A percentile compares a stretch with the other conserved stretches of the same genome.
Conservation (phyloP, 2,113 vertebrate genomes). For the Psilopsiagon aymara region DNA sequence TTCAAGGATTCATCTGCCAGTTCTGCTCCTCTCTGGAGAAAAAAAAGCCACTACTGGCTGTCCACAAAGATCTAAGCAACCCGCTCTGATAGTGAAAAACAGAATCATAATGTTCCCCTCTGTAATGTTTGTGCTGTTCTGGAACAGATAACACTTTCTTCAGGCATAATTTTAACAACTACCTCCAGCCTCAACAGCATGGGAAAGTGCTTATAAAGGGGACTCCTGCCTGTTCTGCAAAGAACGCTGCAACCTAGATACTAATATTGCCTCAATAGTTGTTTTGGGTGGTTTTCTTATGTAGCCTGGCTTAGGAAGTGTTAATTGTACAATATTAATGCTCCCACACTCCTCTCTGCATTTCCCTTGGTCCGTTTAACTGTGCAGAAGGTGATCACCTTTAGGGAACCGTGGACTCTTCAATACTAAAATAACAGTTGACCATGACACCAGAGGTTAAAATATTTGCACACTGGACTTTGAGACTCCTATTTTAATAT, state of each 20-base stretch:
- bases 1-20: fast-evolving
- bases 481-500: background rate
- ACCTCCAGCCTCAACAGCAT: background rate
- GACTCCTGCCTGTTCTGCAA: background rate
- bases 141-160: background rate
- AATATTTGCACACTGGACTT: background rate
- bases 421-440: background rate
- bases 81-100: background rate
- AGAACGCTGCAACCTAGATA: background rate
- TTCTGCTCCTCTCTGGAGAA: background rate
- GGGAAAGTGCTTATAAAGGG: background rate
- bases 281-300: background rate
- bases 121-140: background rate
- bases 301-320: background rate
- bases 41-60: background rate
- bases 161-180: background rate
- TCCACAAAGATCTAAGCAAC: background rate
- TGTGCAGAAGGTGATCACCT: background rate
- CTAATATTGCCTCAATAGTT: background rate
- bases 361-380: background rate
- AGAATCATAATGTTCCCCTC: background rate
- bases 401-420: background rate
- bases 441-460: background rate
- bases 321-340: background rate
- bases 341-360: background rate